Base-by-base conservation (phyloP, 2,113 vertebrate species). In the Heloderma charlesbogerti region DNA sequence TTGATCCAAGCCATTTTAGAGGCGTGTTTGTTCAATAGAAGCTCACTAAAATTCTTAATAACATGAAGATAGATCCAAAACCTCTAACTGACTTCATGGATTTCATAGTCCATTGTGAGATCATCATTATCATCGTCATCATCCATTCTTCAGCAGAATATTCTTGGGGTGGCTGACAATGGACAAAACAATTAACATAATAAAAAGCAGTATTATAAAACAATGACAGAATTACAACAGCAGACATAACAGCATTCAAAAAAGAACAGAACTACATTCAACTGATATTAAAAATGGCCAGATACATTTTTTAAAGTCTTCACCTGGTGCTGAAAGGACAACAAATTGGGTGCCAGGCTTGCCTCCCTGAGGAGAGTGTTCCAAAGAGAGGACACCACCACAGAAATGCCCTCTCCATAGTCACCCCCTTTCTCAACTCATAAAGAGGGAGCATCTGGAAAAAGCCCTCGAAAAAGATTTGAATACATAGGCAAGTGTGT, bases 11-110 rank as follows among this genome's bases (percentile, higher is more conserved):
- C 34, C 60, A 74, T 91, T 88, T 57, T 84, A 22, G 51, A 80
- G 86, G 90, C 91, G 83, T 74, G 71, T 67, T 89, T 94, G 82
- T 67, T 72, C 78, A 87, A 88, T n/a, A 93, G 75, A 89, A 22
- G 91, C 71, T 96, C 93, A 92, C 91, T 94, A 29, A 60, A 40
- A 75, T 1, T 37, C 34, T 45, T 80, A 80, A 79, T 27, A 80
- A 51, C 1, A n/a, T 69, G 63, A 79, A 67, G 37, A 54, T 86
- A 88, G 74, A 88, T n/a, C 15, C 20, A 74, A 87, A 54, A 57
- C 4, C 25, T 84, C 25, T 37, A 3, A 22, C 57, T n/a, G n/a
- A 74, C 29, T 25, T 25, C 72, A 75, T 60, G 13, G 34, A 60
- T 57, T 60, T 82, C 54, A 60, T n/a, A 60, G n/a, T 82, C 12